phyloP scores from a whole-genome alignment of 2,888 invertebrate species.

The Amiota communis region DNA sequence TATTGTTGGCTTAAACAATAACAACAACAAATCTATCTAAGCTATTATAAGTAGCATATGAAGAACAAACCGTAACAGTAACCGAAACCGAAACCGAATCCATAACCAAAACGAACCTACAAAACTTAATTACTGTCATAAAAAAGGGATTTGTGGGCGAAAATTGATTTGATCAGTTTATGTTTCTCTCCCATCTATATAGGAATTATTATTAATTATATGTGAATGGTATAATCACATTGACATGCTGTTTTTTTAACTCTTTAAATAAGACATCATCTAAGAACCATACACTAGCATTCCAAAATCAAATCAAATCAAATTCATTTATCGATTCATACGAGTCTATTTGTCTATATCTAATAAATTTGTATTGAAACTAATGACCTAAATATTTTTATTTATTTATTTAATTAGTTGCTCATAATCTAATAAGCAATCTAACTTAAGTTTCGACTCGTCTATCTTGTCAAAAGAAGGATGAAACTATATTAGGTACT shows the following conservation, averaged over 20 bases:
- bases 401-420: too few relatives aligned
- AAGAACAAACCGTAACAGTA: not conserved
- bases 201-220: not conserved
- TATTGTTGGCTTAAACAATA: not conserved
- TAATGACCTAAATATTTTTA: too few relatives aligned
- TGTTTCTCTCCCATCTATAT: not conserved
- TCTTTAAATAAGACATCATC: not conserved
- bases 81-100: not conserved
- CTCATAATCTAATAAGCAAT: too few relatives aligned
- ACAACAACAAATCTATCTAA: not conserved
- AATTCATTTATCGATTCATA: not conserved
- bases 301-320: not conserved
- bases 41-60: not conserved
- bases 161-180: conserved; percentile 16
- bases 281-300: not conserved
- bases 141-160: conserved; percentile 8
- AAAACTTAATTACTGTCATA: conserved; percentile 22
- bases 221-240: not conserved
- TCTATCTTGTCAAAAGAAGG: too few relatives aligned
- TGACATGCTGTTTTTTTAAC: not conserved
- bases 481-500: too few relatives aligned
- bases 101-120: not conserved
- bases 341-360: too few relatives aligned
- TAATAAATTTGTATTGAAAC: too few relatives aligned
- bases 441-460: too few relatives aligned